Conservation (phyloP, 1,140 invertebrate genomes). For the Drosophila setifemur region DNA sequence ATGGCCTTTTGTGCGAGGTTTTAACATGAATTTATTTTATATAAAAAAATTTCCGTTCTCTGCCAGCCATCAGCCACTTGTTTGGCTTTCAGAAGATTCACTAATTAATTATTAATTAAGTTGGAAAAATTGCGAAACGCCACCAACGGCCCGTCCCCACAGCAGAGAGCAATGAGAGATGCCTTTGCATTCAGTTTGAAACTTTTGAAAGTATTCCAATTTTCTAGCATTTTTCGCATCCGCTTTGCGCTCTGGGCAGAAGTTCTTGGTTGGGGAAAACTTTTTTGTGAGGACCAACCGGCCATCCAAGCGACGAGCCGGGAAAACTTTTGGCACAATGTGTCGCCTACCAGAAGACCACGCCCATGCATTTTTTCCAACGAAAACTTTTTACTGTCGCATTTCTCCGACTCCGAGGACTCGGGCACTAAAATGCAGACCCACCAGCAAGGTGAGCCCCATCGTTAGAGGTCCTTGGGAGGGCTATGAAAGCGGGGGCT, state of each 20-base stretch:
- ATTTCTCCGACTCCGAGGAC: slow-evolving; percentile 47
- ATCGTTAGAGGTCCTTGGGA: slow-evolving; percentile 47
- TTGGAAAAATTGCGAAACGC: slow-evolving; percentile 53
- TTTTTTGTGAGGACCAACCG: slow-evolving; percentile 32
- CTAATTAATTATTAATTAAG: slow-evolving; percentile 81
- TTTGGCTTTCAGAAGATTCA: slow-evolving; percentile 66
- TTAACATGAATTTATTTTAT: slow-evolving; percentile 66
- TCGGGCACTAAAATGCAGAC: slow-evolving; percentile 65
- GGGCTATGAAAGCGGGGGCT: neutral
- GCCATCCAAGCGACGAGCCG: neutral
- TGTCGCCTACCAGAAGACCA: slow-evolving; percentile 52
- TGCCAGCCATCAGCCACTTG: slow-evolving; percentile 45
- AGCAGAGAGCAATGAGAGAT: slow-evolving; percentile 1
- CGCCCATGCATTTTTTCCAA: slow-evolving; percentile 13
- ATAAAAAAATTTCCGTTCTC: slow-evolving; percentile 47
- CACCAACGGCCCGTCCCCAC: neutral
- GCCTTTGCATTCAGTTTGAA: slow-evolving; percentile 35
- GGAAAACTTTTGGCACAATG: slow-evolving; percentile 68
- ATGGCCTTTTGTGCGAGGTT: slow-evolving; percentile 59
- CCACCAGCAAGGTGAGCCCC: neutral
- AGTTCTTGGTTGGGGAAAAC: slow-evolving; percentile 45
- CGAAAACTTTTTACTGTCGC: slow-evolving; percentile 76
- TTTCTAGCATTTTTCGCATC: slow-evolving; percentile 59
- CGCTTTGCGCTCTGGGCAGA: slow-evolving; percentile 33
- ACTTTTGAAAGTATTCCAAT: slow-evolving; percentile 77